Evolutionary conservation across 2,113 vertebrate species (phyloP), one percentile per base, ranked within the genome.

Genomic region (Neopipo cinnamomea): DNA sequence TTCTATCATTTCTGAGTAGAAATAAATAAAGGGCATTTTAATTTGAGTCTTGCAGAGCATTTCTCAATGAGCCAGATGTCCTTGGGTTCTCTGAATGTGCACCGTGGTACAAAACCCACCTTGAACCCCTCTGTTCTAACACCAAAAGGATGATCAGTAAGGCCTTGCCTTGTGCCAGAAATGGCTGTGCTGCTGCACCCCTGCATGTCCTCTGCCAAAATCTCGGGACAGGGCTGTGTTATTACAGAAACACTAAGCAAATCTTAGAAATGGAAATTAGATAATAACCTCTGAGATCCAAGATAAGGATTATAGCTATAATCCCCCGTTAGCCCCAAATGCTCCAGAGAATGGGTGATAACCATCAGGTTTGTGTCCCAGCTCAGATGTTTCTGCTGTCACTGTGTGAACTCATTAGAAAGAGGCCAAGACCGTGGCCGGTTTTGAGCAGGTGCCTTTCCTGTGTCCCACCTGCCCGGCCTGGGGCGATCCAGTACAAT

Each of bases 401-500:
- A 47, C 31, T 61, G 30, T 47, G 55, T 67, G 90, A 96, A 44
- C 63, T 65, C 33, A 19, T 41, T 42, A 61, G 41, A 79, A 63
- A 82, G 61, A 13, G 6, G 41, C 63, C 78, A 68, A 88, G 59
- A 9, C 18, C 4, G 3, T 2, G 44, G 78, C 62, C 63, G 85
- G 55, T 65, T 88, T 44, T 49, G 74, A 96, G 80, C 92, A 97
- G 94, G 92, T 96, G 91, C 74, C 61, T 97, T 97, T 97, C 96
- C 94, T 95, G 77, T 92, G 84, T 79, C 88, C 89, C 82, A 91
- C 77, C 77, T 96, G 78, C 41, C 52, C 0, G 2, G 72, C 77
- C 56, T 62, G 58, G 20, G 59, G 77, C 2, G 8, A n/a, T 49
- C 85, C 78, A 52, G 12, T 4, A 89, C 89, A 96, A 93, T 92